Conservation (phyloP, 1,140 invertebrate genomes). For the Hypsibius dujardini region DNA sequence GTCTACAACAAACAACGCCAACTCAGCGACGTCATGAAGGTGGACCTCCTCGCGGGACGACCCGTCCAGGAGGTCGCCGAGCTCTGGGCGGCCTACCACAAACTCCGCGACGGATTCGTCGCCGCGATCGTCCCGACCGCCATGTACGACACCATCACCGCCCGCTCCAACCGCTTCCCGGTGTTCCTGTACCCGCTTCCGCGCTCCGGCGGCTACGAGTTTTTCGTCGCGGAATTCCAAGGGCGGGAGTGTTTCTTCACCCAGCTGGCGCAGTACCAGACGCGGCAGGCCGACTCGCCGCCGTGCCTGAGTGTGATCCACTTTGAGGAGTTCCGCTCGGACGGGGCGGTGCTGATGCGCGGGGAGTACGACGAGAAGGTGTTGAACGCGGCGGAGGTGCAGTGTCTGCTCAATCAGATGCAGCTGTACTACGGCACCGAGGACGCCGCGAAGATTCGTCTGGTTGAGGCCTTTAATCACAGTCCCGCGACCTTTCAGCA, state of each 20-base stretch:
- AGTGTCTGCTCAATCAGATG: slow-evolving; percentile 63
- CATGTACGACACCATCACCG: slow-evolving; percentile 19
- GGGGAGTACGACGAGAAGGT: slow-evolving; percentile 65
- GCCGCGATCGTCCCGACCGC: slow-evolving; percentile 45
- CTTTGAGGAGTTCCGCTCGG: slow-evolving; percentile 55
- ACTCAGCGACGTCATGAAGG: slow-evolving; percentile 56
- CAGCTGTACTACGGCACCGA: slow-evolving; percentile 61
- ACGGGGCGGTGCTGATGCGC: slow-evolving; percentile 56
- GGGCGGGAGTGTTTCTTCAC: slow-evolving; percentile 64
- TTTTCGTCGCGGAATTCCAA: slow-evolving; percentile 58
- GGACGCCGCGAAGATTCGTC: slow-evolving; percentile 42
- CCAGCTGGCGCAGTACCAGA: slow-evolving; percentile 63
- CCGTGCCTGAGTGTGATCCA: slow-evolving; percentile 65
- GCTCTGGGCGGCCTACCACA: slow-evolving; percentile 65
- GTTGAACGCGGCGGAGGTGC: slow-evolving; percentile 51
- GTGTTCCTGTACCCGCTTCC: slow-evolving; percentile 62
- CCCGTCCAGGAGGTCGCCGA: slow-evolving; percentile 49
- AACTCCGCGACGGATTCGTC: slow-evolving; percentile 48
- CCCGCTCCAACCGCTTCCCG: slow-evolving; percentile 19
- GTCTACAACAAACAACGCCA: slow-evolving; percentile 15
- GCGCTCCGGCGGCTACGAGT: slow-evolving; percentile 64
- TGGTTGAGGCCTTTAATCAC: slow-evolving; percentile 52
- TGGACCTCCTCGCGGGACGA: slow-evolving; percentile 54
- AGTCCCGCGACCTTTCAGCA: slow-evolving; percentile 58
- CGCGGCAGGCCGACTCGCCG: slow-evolving; percentile 62